phyloP scores from a whole-genome alignment of 2,888 invertebrate species.

The Ptilodon capucinus region DNA sequence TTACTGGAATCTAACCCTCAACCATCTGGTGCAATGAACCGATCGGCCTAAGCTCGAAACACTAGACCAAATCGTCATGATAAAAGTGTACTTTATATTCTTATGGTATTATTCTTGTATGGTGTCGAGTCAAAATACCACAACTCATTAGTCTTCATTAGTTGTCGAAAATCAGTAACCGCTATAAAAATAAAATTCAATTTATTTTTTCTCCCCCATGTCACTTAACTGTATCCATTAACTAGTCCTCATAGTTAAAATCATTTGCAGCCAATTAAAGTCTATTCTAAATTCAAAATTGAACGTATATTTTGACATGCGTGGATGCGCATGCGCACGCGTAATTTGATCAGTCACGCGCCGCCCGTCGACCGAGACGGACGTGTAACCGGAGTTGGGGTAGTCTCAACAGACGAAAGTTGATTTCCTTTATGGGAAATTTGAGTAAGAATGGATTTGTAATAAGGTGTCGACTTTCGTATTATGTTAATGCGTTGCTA shows the following conservation, averaged over 20 bases:
- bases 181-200: no score
- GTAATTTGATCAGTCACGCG: conserved; percentile 59
- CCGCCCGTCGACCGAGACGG: conserved; percentile 56
- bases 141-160: no score
- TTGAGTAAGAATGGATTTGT: conserved; percentile 24
- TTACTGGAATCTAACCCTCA: no score
- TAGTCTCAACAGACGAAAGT: conserved; percentile 50
- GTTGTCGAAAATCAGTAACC: no score
- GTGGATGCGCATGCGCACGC: conserved; percentile 32
- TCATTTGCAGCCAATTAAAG: not conserved
- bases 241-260: not conserved
- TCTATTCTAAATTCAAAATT: not conserved
- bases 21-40: no score
- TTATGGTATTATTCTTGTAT: no score
- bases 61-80: no score
- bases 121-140: no score
- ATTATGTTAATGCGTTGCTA: conserved; percentile 1
- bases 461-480: conserved; percentile 23
- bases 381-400: conserved; percentile 55
- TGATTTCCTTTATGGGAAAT: conserved; percentile 58
- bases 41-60: no score
- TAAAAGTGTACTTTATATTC: no score
- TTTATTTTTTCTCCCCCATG: no score
- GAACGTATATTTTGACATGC: not conserved
- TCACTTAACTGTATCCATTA: no score